Conservation (phyloP, 2,797 vertebrate genomes). For the Linurgus olivaceus region DNA sequence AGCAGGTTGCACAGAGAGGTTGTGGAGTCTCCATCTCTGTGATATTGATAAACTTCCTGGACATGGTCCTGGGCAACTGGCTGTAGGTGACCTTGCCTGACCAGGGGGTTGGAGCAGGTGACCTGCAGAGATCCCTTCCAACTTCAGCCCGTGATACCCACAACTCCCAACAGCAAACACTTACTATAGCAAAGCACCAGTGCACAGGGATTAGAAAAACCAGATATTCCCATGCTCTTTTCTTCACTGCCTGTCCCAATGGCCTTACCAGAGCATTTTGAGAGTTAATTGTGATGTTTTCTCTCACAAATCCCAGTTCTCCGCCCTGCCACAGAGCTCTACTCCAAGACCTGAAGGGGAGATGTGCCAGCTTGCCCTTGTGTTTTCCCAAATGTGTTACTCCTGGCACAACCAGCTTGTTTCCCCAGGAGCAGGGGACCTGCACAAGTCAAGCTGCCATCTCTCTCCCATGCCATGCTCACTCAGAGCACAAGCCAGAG, state of each 20-base stretch:
- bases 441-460: fast-evolving
- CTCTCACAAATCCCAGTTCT: neutral
- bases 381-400: neutral
- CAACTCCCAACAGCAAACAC: neutral
- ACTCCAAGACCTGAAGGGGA: neutral
- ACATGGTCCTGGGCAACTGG: neutral
- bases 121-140: neutral
- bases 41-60: neutral
- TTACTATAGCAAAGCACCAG: fast-evolving
- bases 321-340: neutral
- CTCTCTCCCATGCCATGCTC: neutral
- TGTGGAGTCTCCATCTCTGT: neutral
- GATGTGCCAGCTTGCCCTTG: neutral
- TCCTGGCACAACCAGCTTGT: neutral
- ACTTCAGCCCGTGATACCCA: neutral
- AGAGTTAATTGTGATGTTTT: neutral
- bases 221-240: neutral
- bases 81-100: neutral
- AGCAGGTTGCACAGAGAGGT: neutral
- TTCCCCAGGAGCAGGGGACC: neutral
- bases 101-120: neutral
- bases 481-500: neutral
- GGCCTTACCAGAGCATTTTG: neutral
- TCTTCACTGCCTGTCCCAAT: neutral
- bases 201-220: neutral